Evolutionary conservation across 2,797 vertebrate genomes (phyloP).

Genomic region (Dipus sagitta): DNA sequence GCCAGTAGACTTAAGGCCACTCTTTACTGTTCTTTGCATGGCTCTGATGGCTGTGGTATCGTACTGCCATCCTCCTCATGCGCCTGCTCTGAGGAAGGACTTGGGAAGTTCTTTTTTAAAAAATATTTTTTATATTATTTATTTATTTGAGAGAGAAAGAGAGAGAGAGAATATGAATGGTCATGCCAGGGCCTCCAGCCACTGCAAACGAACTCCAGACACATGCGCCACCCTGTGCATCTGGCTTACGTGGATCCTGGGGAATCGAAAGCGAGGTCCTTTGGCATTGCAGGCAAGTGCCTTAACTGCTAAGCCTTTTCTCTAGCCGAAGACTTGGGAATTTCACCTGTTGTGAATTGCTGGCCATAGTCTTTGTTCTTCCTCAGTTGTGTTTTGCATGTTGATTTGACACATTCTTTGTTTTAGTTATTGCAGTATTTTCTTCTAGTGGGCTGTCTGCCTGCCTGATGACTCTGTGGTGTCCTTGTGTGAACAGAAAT

Average conservation of each 20-base stretch:
- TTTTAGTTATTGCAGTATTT: not conserved
- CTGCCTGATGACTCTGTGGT: not conserved
- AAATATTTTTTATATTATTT: no score
- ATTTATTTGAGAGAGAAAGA: no score
- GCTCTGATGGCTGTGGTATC: not conserved
- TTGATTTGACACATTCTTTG: not conserved
- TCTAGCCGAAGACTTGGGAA: not conserved
- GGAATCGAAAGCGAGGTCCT: no score
- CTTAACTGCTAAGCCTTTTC: no score
- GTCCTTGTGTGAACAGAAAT: constrained; percentile 21
- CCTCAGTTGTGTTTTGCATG: not conserved
- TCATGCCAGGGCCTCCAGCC: no score
- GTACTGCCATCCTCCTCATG: not conserved
- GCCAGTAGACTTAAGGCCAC: not conserved
- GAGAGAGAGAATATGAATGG: no score
- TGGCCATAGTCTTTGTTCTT: not conserved
- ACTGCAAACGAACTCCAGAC: no score
- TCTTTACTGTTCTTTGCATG: not conserved
- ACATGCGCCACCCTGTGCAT: no score
- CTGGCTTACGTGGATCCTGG: no score
- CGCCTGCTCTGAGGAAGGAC: not conserved
- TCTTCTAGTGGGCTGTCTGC: not conserved
- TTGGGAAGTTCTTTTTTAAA: not conserved
- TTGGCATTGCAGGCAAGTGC: no score
- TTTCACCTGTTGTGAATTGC: not conserved